These are phyloP conservation scores for Ferdinandea cuprea DNA, from an alignment of 2,888 invertebrate species.

Conservation along the genomic window DNA sequence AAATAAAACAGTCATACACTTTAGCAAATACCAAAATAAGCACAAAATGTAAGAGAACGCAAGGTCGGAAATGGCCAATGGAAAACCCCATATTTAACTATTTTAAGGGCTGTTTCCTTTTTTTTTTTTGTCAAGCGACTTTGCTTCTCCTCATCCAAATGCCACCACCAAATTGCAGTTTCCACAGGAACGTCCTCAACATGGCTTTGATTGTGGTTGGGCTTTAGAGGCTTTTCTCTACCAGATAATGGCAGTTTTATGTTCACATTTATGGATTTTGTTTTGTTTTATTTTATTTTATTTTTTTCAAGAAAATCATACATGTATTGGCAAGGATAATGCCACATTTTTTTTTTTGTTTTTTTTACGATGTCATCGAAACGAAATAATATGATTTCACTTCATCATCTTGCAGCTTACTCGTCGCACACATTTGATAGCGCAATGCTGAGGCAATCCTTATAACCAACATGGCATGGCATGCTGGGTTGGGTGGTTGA, in stretches of 20 bases:
- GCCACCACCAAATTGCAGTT: conserved; percentile 31
- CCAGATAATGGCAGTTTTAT: conserved; percentile 40
- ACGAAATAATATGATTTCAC: conserved; percentile 41
- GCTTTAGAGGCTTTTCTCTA: conserved; percentile 11
- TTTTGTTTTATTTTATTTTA: not conserved
- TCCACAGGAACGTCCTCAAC: conserved; percentile 17
- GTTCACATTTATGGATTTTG: conserved; percentile 14
- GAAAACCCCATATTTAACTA: too few species aligned
- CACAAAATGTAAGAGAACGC: too few species aligned
- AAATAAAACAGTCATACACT: too few species aligned
- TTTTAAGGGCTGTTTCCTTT: too few species aligned
- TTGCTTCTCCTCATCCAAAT: too few species aligned
- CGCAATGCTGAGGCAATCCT: not conserved
- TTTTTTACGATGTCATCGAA: conserved; percentile 62
- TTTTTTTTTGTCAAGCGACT: too few species aligned
- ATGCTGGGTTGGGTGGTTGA: not conserved
- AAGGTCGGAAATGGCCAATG: too few species aligned
- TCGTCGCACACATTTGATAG: not conserved
- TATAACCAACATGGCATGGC: not conserved
- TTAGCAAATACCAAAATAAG: too few species aligned
- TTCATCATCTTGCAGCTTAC: not conserved
- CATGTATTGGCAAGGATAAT: conserved; percentile 29
- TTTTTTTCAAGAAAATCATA: conserved; percentile 5
- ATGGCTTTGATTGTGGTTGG: conserved; percentile 7
- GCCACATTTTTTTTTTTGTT: conserved; percentile 27